These are phyloP conservation scores for Lerema accius DNA, from an alignment of 1,140 invertebrate species.

Conservation along the genomic window DNA sequence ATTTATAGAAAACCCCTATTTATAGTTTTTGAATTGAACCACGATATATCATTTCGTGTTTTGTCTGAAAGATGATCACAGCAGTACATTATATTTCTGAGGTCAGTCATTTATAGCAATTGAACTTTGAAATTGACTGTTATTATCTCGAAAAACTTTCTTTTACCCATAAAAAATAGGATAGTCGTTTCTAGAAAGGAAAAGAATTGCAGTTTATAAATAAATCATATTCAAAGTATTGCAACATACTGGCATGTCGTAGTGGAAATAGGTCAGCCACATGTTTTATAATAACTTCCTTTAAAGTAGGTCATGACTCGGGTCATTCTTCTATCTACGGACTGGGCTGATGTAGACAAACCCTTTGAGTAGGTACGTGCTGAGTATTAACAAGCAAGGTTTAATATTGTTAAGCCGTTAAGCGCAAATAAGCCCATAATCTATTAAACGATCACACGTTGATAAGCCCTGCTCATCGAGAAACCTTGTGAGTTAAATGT, in stretches of 20 bases:
- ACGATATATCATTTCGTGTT: too few species aligned
- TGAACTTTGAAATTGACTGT: too few species aligned
- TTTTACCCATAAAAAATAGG: too few species aligned
- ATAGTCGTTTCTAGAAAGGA: too few species aligned
- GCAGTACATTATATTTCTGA: too few species aligned
- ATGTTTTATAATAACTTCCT: neutral
- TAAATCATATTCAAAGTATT: too few species aligned
- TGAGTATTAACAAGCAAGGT: neutral
- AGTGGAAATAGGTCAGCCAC: too few species aligned
- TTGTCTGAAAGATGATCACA: too few species aligned
- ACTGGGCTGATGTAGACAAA: neutral
- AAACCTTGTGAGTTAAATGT: neutral
- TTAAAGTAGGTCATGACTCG: neutral
- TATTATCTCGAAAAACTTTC: too few species aligned
- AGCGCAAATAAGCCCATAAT: constrained; percentile 16
- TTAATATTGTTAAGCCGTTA: constrained; percentile 2
- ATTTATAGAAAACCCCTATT: neutral
- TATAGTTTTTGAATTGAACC: neutral
- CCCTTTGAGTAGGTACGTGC: constrained; percentile 1
- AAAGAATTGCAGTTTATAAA: too few species aligned
- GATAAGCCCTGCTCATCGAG: neutral
- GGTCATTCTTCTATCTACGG: neutral
- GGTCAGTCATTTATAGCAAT: too few species aligned
- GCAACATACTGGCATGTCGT: too few species aligned
- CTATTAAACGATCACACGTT: constrained; percentile 4